Conservation (phyloP, 2,113 vertebrate genomes). For the Protobothrops flavoviridis region DNA sequence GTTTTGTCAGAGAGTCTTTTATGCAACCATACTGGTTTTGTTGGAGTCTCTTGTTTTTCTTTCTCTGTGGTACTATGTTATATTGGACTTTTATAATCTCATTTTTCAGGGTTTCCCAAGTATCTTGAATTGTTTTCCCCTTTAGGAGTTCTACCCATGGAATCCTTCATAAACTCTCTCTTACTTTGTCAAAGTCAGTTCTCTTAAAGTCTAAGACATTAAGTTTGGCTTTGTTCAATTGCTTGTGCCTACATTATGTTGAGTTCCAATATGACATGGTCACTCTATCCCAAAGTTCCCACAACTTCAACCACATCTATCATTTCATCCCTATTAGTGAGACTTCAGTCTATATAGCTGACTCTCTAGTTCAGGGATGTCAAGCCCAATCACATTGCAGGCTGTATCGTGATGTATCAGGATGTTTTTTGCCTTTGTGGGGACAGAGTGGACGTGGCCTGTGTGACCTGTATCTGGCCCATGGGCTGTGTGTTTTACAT, state of each 20-base stretch:
- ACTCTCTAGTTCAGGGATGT: no score
- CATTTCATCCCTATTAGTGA: not conserved
- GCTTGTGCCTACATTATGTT: no score
- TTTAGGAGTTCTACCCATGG: not conserved
- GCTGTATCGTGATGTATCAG: no score
- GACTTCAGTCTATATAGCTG: not conserved
- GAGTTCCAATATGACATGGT: not conserved
- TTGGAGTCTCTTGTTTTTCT: not conserved
- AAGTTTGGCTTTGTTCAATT: no score
- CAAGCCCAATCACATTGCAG: no score
- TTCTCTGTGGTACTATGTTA: not conserved
- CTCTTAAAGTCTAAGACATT: no score
- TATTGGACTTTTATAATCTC: not conserved
- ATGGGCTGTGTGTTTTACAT: no score
- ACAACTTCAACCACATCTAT: not conserved
- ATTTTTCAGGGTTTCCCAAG: not conserved
- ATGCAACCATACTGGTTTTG: not conserved
- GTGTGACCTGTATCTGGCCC: no score
- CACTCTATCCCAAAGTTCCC: not conserved
- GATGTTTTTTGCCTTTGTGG: no score
- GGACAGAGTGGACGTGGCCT: no score
- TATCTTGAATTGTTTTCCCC: not conserved
- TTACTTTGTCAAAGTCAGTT: not conserved
- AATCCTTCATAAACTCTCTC: not conserved
- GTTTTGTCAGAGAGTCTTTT: not conserved